A percentile compares a stretch with the other conserved stretches of the same genome.
Conservation (phyloP, 1,140 invertebrate species). For the Bemisia tabaci region DNA sequence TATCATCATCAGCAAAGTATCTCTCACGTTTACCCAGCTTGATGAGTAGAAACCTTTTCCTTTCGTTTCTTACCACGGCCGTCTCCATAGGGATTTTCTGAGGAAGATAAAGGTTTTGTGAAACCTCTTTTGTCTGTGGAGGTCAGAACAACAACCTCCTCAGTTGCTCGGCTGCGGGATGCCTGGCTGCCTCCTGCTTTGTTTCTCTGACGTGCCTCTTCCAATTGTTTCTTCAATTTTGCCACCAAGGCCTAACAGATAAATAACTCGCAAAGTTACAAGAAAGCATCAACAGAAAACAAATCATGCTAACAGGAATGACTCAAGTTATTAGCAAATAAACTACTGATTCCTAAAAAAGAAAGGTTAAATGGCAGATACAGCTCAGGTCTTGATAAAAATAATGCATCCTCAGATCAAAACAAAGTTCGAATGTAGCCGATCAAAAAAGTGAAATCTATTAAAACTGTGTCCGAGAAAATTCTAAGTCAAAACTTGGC, state of each 20-base stretch:
- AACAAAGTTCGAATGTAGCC: too few species aligned
- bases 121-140: slow-evolving; percentile 50
- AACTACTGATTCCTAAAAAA: too few species aligned
- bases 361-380: too few species aligned
- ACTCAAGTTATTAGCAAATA: too few species aligned
- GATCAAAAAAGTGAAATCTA: too few species aligned
- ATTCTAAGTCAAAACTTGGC: too few species aligned
- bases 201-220: slow-evolving; percentile 41
- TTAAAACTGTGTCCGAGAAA: too few species aligned
- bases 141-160: slow-evolving; percentile 52
- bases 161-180: slow-evolving; percentile 19
- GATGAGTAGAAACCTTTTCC: slow-evolving; percentile 53
- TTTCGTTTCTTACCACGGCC: slow-evolving; percentile 38
- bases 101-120: slow-evolving; percentile 20
- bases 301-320: too few species aligned
- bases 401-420: too few species aligned
- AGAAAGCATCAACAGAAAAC: neutral
- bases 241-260: slow-evolving; percentile 39
- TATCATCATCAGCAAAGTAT: slow-evolving; percentile 86
- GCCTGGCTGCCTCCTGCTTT: slow-evolving; percentile 26
- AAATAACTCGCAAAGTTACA: too few species aligned
- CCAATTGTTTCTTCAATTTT: slow-evolving; percentile 59
- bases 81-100: slow-evolving; percentile 24
- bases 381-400: too few species aligned
- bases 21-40: slow-evolving; percentile 52